Evolutionary conservation across 2,888 invertebrate species (phyloP), one percentile per base, ranked within the genome.

Genomic region (Cephonodes hylas): DNA sequence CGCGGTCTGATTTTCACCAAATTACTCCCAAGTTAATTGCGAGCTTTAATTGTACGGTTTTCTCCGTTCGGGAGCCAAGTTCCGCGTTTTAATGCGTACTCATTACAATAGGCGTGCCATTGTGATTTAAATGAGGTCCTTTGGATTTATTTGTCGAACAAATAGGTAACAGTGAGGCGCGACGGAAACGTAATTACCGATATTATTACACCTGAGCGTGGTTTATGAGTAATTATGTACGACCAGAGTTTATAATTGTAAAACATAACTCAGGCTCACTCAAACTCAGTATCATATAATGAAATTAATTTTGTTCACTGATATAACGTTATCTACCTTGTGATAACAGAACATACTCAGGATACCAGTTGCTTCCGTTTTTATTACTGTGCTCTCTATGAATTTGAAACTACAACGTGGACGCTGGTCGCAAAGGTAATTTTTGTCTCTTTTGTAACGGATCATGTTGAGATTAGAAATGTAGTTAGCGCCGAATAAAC

Each of bases 21-120:
- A 66, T 74, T 72, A 77, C 70, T 66, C 67, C 69, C 66, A 70
- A 72, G 72, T 73, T 77, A 77, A 79, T 80, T 79, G 76, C 69
- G 67, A 69, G 69, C 69, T 76, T 74, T 77, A 75, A 77, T 79
- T 75, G 73, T 70, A 68, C 69, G 64, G 68, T 70, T 68, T 64
- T 64, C 59, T 59, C 65, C 58, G 64, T 68, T 64, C 64, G 59
- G 58, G 45, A 69, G 63, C 63, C 46, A 62, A 64, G 66, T 71
- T 70, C 65, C 63, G 65, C 65, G 63, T 64, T 63, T 66, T 67
- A 64, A 69, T 65, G 60, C 64, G 60, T 53, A 59, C 59, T 69
- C 67, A 68, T 70, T 68, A 72, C 63, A 72, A 66, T 66, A 67
- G 63, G 70, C 64, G 64, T 71, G 68, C 67, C 63, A 71, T 70